Conservation (phyloP, 2,888 invertebrate species). For the Suillia variegata region DNA sequence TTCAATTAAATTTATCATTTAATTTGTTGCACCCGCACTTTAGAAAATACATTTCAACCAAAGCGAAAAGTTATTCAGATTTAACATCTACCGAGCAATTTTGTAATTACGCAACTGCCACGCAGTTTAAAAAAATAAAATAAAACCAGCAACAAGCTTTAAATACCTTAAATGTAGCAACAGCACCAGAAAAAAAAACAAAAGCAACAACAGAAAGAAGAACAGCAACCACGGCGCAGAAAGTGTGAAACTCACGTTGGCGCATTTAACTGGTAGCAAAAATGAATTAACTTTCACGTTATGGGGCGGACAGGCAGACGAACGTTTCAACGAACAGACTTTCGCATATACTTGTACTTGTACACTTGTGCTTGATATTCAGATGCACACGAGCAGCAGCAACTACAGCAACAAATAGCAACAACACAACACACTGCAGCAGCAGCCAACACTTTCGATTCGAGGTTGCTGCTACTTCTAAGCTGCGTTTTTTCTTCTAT, state of each 20-base stretch:
- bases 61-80: no score
- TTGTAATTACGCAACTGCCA: constrained; percentile 16
- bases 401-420: no score
- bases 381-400: not conserved
- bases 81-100: no score
- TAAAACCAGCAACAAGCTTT: not conserved
- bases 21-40: no score
- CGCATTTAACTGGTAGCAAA: constrained; percentile 32
- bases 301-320: constrained; percentile 25
- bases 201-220: not conserved
- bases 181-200: not conserved
- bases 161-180: no score
- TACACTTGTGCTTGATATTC: not conserved
- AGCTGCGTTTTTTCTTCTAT: no score
- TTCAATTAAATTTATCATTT: no score
- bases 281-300: constrained; percentile 33
- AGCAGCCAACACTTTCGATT: constrained; percentile 2
- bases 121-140: no score
- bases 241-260: constrained; percentile 32
- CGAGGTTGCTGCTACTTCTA: not conserved
- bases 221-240: not conserved
- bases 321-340: not conserved
- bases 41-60: no score
- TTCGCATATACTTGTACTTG: no score
- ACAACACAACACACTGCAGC: no score